Evolutionary conservation across 2,113 vertebrate species (phyloP).

Genomic region (Cavia porcellus): DNA sequence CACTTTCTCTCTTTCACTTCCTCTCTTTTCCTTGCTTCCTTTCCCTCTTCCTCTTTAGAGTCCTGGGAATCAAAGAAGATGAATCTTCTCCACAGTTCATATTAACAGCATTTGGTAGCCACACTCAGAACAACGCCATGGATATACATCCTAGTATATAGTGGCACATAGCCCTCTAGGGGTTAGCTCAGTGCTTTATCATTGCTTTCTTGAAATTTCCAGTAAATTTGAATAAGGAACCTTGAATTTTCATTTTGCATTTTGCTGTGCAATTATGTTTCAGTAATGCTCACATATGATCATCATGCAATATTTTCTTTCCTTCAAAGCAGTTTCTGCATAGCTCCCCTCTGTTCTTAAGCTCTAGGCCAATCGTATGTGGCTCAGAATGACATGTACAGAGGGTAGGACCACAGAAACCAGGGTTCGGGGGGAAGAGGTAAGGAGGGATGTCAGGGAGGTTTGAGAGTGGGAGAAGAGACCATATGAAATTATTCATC

Average conservation of each 20-base stretch:
- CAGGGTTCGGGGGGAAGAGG: neutral
- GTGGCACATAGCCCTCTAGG: too few species aligned
- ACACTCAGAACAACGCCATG: accelerated
- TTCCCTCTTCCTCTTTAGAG: neutral
- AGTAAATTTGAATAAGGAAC: neutral
- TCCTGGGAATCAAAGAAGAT: neutral
- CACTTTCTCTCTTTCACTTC: too few species aligned
- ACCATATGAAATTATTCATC: neutral
- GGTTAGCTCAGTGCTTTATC: neutral
- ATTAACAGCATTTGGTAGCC: neutral
- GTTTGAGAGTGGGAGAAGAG: neutral
- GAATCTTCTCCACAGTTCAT: neutral
- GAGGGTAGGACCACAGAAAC: neutral
- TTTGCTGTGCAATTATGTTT: neutral
- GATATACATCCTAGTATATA: accelerated
- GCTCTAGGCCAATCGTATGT: neutral
- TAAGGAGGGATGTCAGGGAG: neutral
- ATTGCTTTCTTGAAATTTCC: neutral
- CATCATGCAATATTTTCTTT: neutral
- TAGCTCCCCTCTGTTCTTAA: neutral
- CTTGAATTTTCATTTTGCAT: neutral
- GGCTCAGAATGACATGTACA: neutral
- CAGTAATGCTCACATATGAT: neutral
- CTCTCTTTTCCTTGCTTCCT: neutral
- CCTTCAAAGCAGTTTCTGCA: neutral